Base-by-base conservation (phyloP, 2,113 vertebrate species). In the Pithys albifrons region DNA sequence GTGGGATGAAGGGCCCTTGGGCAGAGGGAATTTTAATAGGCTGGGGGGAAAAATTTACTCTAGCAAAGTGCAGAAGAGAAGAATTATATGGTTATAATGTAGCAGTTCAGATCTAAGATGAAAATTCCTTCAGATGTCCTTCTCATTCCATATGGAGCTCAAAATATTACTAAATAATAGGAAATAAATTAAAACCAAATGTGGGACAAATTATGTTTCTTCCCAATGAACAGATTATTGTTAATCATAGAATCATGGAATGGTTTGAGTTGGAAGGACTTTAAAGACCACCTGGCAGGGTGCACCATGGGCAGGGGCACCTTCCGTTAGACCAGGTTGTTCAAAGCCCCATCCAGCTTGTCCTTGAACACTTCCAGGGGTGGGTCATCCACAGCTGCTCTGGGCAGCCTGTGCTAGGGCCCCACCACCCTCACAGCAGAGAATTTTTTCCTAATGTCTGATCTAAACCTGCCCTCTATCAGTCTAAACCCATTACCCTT, bases 141-240 rank as follows among this genome's bases (percentile, higher is more conserved):
- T 69, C 55, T 81, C 48, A 67, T 86, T 86, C 83, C 95, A 92
- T 74, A 78, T 89, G 92, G 82, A 75, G 45, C 69, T 95, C 91
- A 90, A 96, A 96, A 94, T 89, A 85, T 95, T 95, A 83, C 59
- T 84, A 88, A 88, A 88, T 78, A 89, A 91, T 95, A 67, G 54
- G 28, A 92, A 91, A 91, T 81, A 93, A 78, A 96, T 91, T 39
- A 78, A 78, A 91, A 93, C 19, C 79, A 96, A 93, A 95, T 91
- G 83, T 86, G 76, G 33, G 39, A 19, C 55, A 83, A 79, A 61
- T 89, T 41, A 67, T 9, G 2, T 28, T 27, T 54, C 69, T 94
- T 85, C 20, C n/a, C 57, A 82, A 19, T n/a, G 20, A 86, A 61
- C 46, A 74, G 33, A 80, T 93, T 88, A 76, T 91, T 85, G 51